Conservation (phyloP, 2,113 vertebrate genomes). For the Thomomys bottae region DNA sequence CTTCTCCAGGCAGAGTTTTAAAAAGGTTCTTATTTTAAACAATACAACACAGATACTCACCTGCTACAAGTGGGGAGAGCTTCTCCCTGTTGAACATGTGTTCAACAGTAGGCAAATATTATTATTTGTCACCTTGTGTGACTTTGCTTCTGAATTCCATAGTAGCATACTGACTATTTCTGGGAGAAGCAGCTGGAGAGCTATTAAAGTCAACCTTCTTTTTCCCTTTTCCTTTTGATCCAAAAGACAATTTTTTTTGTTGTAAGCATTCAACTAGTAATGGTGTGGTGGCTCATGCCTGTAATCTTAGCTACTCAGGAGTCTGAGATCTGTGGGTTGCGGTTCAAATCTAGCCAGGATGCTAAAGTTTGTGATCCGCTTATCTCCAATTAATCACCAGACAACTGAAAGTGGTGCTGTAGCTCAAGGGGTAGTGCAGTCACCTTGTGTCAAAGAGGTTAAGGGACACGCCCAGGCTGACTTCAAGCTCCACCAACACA, state of each 20-base stretch:
- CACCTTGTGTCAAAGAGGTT: too few relatives aligned
- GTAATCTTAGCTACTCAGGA: too few relatives aligned
- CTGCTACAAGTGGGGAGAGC: background rate
- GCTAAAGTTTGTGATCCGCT: too few relatives aligned
- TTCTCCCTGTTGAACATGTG: background rate
- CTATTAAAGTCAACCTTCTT: background rate
- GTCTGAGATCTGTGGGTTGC: too few relatives aligned
- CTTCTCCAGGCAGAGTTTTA: background rate
- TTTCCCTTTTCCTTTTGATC: background rate
- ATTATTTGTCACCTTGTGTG: background rate
- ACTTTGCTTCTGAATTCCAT: background rate
- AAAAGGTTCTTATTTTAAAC: slow-evolving; percentile 5
- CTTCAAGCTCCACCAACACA: too few relatives aligned
- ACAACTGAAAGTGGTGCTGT: too few relatives aligned
- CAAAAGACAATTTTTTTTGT: background rate
- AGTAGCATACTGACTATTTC: background rate
- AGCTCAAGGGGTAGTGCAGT: too few relatives aligned
- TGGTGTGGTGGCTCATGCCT: too few relatives aligned
- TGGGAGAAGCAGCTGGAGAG: background rate
- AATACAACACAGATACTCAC: background rate
- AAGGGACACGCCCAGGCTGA: too few relatives aligned
- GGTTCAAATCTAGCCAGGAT: too few relatives aligned
- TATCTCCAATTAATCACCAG: too few relatives aligned
- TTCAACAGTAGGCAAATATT: background rate
- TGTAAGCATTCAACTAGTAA: background rate